A percentile compares a stretch with the other conserved stretches of the same genome.
phyloP scores from a whole-genome alignment of 2,113 vertebrate species.

The Colistium nudipinnis region DNA sequence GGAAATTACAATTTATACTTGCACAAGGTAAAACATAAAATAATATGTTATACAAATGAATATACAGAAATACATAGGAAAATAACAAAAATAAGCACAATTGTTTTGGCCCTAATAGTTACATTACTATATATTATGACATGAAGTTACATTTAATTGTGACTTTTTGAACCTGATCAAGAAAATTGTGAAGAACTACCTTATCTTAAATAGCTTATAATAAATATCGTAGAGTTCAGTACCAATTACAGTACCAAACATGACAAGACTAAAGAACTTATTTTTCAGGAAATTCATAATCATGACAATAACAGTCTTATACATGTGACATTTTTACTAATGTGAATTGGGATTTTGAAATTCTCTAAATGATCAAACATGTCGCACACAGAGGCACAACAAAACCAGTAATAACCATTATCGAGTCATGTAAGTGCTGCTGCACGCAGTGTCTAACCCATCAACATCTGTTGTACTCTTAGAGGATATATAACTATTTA shows the following conservation, averaged over 20 bases:
- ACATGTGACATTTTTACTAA: too few relatives aligned
- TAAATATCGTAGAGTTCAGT: neutral
- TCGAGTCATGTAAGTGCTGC: neutral
- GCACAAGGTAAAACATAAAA: too few relatives aligned
- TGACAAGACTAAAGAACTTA: neutral
- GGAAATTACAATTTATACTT: too few relatives aligned
- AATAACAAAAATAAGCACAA: too few relatives aligned
- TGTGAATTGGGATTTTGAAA: neutral
- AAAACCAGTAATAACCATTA: neutral
- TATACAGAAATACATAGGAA: too few relatives aligned
- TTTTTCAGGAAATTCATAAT: too few relatives aligned
- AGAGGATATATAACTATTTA: neutral
- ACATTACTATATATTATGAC: neutral
- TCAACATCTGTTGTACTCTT: too few relatives aligned
- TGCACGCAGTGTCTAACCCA: neutral
- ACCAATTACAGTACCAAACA: neutral
- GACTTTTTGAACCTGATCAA: too few relatives aligned
- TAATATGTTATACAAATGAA: too few relatives aligned
- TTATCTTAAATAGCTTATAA: neutral
- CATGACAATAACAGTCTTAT: too few relatives aligned
- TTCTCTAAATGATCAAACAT: neutral
- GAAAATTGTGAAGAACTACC: neutral
- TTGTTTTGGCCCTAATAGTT: neutral
- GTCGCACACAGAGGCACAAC: neutral
- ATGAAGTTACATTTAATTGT: neutral